Conservation (phyloP, 1,140 invertebrate genomes). For the Ceratoteleas bidentatus region DNA sequence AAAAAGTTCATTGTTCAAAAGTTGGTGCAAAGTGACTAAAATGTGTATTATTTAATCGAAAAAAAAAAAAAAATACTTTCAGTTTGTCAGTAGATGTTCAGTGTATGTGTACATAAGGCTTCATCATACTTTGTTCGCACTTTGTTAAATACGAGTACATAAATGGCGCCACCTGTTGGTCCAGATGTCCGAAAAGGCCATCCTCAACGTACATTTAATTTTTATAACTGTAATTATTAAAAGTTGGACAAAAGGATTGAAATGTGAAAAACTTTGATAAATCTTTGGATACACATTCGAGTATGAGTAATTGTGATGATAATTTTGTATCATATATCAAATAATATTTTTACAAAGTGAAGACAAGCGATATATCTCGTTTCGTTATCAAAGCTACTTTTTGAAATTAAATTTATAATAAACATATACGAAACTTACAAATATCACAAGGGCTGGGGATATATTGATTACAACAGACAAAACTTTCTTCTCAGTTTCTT, state of each 20-base stretch:
- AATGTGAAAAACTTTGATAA: slow-evolving; percentile 20
- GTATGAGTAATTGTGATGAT: slow-evolving; percentile 39
- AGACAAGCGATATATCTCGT: slow-evolving; percentile 28
- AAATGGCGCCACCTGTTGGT: too few relatives aligned
- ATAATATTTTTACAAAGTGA: slow-evolving; percentile 69
- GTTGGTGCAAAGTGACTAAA: too few relatives aligned
- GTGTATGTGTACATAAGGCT: too few relatives aligned
- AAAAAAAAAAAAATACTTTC: too few relatives aligned
- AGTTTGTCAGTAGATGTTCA: too few relatives aligned
- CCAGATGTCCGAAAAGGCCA: too few relatives aligned
- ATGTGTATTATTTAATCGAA: too few relatives aligned
- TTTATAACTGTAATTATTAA: background rate
- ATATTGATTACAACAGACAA: background rate
- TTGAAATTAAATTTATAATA: slow-evolving; percentile 40
- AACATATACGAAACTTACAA: slow-evolving; percentile 9
- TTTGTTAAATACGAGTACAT: too few relatives aligned
- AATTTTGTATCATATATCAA: slow-evolving; percentile 67
- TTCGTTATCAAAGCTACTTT: slow-evolving; percentile 23
- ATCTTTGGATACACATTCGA: slow-evolving; percentile 26
- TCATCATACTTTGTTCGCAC: too few relatives aligned
- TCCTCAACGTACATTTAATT: too few relatives aligned
- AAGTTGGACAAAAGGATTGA: background rate
- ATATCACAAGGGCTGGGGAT: slow-evolving; percentile 25
- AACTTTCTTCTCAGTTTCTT: background rate
- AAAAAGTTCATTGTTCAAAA: too few relatives aligned